Percentiles rank a stretch among this genome's conserved stretches.
These are phyloP conservation scores for Garrulus glandarius DNA, from an alignment of 2,797 vertebrate species.

Conservation along the genomic window DNA sequence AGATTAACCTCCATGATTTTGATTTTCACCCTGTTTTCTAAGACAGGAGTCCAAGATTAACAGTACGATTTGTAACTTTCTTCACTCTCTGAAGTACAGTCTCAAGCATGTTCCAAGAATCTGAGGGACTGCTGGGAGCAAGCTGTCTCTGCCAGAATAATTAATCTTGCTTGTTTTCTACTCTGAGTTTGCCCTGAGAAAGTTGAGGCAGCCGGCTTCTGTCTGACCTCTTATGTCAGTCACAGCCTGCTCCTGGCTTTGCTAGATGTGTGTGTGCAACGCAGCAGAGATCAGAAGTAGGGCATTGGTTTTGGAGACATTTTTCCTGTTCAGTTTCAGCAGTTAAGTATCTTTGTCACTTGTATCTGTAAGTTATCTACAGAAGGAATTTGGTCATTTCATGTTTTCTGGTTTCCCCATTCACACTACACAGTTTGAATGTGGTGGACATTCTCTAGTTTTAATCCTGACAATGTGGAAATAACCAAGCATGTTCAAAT, in stretches of 20 bases:
- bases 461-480: background rate
- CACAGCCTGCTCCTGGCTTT: background rate
- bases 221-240: constrained; percentile 12
- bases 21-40: background rate
- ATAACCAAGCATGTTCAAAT: background rate
- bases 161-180: constrained; percentile 35
- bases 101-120: background rate
- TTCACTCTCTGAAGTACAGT: background rate
- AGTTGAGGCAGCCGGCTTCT: constrained; percentile 24
- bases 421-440: background rate
- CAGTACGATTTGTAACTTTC: background rate
- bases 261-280: background rate
- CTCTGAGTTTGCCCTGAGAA: background rate
- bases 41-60: background rate
- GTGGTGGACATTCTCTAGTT: background rate
- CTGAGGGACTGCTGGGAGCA: background rate
- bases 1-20: background rate
- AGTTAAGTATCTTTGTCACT: background rate
- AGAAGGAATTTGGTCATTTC: background rate
- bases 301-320: background rate
- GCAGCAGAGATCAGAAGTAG: background rate
- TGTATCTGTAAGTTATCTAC: background rate
- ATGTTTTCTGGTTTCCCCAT: background rate
- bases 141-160: background rate
- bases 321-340: background rate